Base-by-base conservation (phyloP, 1,140 invertebrate genomes). In the Physella acuta region DNA sequence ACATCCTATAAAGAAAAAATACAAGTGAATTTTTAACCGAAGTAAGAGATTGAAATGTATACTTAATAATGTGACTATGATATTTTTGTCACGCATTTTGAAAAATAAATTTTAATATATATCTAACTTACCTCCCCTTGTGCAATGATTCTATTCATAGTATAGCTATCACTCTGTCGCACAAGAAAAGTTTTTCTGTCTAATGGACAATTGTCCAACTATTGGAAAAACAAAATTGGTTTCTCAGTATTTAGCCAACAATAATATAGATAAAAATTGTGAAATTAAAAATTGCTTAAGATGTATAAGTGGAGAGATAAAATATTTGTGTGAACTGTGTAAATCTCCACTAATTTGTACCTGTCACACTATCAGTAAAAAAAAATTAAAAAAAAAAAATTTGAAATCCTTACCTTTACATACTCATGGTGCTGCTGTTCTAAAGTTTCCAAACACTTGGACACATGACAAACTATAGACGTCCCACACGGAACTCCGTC, bases 361-460 rank as follows among this genome's bases (percentile, higher is more conserved):
- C 39, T 3, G 17, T 24, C 30, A 52, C 20, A 55, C 14, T 55
- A 31, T 24, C 4, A 34, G 16, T 37, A 2, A 0, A 63, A 39
- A 0, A 63, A 24, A 37, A 61, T 11, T 28, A 24, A 58, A 44
- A 44, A 44, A 33, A 56, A 59, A 63, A 60, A 44, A 72, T 28
- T n/a, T n/a, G n/a, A 44, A 53, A 44, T 31, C 30, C 70, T 36
- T 72, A 85, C 83, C 79, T 84, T 82, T 0, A 86, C 82, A 78
- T 82, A 84, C 75, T 86, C 85, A 78, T 84, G 82, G 56, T 84
- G 82, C 31, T 84, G 81, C 71, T 85, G 84, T 66, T 85, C 82
- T 20, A 85, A 37, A 2, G 83, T 85, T 39, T 84, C 79, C n/a
- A 86, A 66, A 61, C 79, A 77, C 60, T 79, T 76, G 24, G 79